phyloP scores from a whole-genome alignment of 2,888 invertebrate genomes.

The Rhorus exstirpatorius region DNA sequence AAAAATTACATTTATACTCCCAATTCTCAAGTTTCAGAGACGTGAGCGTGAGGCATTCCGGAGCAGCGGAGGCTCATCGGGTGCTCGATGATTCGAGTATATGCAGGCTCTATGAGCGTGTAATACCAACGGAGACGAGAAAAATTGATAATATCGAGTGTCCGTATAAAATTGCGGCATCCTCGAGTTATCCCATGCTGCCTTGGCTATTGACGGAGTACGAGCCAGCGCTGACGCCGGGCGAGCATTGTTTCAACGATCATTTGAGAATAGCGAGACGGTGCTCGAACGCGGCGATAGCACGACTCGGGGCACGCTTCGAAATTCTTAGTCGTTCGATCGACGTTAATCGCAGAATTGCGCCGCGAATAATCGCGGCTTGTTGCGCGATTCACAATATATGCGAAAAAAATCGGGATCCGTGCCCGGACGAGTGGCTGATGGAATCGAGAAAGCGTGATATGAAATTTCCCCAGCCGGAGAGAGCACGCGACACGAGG shows the following conservation, averaged over 20 bases:
- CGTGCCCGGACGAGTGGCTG: constrained; percentile 71
- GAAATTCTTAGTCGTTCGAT: constrained; percentile 73
- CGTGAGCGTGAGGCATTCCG: constrained; percentile 71
- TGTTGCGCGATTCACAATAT: constrained; percentile 77
- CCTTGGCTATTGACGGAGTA: constrained; percentile 75
- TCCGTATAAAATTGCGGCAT: constrained; percentile 74
- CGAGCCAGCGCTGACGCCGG: constrained; percentile 25
- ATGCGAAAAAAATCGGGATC: constrained; percentile 73
- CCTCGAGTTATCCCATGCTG: constrained; percentile 71
- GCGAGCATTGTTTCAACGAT: constrained; percentile 71
- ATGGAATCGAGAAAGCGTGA: constrained; percentile 44
- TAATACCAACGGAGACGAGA: constrained; percentile 70
- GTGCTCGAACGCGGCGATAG: constrained; percentile 71
- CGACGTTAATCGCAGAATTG: constrained; percentile 74
- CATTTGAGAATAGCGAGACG: constrained; percentile 69
- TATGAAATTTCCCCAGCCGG: constrained; percentile 73
- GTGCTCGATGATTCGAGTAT: constrained; percentile 70
- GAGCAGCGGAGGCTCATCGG: constrained; percentile 54
- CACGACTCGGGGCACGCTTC: constrained; percentile 73
- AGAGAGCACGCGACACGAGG: constrained; percentile 64
- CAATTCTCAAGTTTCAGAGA: constrained; percentile 69
- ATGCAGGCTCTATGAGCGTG: constrained; percentile 65
- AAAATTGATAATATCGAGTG: constrained; percentile 70
- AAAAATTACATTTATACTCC: too few species aligned
- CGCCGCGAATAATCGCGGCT: constrained; percentile 75